Evolutionary conservation across 2,888 invertebrate species (phyloP), one percentile per base, ranked within the genome.

Genomic region (Cartodere bifasciata): DNA sequence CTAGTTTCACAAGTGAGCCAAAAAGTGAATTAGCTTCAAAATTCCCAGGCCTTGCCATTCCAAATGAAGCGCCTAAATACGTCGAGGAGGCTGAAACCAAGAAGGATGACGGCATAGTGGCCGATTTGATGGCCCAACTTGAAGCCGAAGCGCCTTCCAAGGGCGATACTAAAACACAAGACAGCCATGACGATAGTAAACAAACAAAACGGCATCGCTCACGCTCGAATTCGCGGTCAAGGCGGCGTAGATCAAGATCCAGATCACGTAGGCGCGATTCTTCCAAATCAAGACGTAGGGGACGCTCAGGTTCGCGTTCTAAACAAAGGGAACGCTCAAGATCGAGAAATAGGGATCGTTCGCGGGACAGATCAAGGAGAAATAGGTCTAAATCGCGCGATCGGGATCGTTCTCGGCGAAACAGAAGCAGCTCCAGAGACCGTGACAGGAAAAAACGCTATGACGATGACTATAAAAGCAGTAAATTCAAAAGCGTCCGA

Each of bases 71-170:
- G 28, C 67, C 64, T 38, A 63, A 32, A 20, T 20, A 5, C 11
- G 9, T 15, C 9, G 23, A 26, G 4, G 52, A 14, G 43, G 53
- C 53, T 49, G 34, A 43, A 35, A 23, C 40, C 13, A 36, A 47
- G 44, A 44, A 48, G 14, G 52, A 56, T 40, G 42, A 39, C 28
- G 65, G 68, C 44, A 61, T 74, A 27, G 75, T 84, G n/a, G 76
- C 79, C 43, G 77, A 84, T 50, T 76, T 83, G 2, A 85, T 88
- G 85, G 77, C 85, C 11, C 81, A 82, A 40, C 62, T 90, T 29
- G 88, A 88, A 60, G 82, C 86, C 3, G 60, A 86, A 14, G 88
- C 86, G 2, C 86, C 86, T 2, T 78, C 79, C 13, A 36, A 34
- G 21, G 37, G 29, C 12, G 22, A 26, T 5, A 29, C 25, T 34